Conservation (phyloP, 2,797 vertebrate genomes). For the Kryptopterus vitreolus region DNA sequence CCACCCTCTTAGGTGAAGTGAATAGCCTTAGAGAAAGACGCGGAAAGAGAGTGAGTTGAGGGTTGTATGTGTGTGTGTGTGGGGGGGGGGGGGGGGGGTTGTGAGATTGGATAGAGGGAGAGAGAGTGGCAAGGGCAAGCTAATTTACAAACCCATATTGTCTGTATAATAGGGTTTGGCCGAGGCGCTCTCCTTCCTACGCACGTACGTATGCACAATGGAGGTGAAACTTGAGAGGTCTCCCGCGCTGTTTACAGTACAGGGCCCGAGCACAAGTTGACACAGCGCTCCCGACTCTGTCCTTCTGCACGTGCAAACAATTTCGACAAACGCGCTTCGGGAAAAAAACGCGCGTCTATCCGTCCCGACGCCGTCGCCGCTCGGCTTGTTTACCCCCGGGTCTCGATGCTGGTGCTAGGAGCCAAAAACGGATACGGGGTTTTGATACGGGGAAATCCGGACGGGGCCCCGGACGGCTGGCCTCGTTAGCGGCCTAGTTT, state of each 20-base stretch:
- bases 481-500: conserved; percentile 72
- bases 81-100: not conserved
- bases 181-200: conserved; percentile 29
- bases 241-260: conserved; percentile 48
- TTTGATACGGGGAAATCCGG: conserved; percentile 40
- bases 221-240: conserved; percentile 43
- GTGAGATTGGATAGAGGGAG: conserved; percentile 8
- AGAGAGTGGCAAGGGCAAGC: conserved; percentile 42
- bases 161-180: conserved; percentile 45
- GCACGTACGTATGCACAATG: conserved; percentile 31
- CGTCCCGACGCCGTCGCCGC: too few relatives aligned
- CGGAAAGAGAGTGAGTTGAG: conserved; percentile 17
- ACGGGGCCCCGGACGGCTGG: conserved; percentile 19
- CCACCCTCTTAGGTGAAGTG: conserved; percentile 54
- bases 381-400: conserved; percentile 26
- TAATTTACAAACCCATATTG: conserved; percentile 47
- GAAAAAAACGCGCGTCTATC: too few relatives aligned
- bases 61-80: too few relatives aligned
- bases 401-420: conserved; percentile 44
- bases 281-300: conserved; percentile 33
- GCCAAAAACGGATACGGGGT: conserved; percentile 29
- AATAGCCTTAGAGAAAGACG: conserved; percentile 47
- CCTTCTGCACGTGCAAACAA: conserved; percentile 48
- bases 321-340: too few relatives aligned
- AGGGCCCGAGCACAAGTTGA: conserved; percentile 34